Base-by-base conservation (phyloP, 2,113 vertebrate species). In the Alexandromys fortis region DNA sequence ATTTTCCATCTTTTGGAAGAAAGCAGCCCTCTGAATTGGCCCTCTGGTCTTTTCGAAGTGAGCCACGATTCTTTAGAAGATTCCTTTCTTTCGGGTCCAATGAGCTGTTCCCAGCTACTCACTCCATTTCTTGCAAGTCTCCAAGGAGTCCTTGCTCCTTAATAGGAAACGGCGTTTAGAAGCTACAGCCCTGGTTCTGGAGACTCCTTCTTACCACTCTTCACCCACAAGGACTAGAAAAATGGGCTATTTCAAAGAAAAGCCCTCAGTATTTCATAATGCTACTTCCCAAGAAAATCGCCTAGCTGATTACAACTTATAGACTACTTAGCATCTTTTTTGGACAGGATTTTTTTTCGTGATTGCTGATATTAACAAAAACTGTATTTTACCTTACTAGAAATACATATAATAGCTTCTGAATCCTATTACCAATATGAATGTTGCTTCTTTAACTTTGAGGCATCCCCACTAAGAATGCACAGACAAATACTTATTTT, bases 261-360 rank as follows among this genome's bases (percentile, higher is more conserved):
- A 89, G 68, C 55, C 2, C 52, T 77, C 58, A 38, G 35, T 19
- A 94, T 52, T 81, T 86, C 72, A 89, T 70, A 77, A 52, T 67
- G 10, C 68, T 70, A 67, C 76, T 96, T 93, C 45, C 85, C 73
- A 83, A 61, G 90, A 42, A 92, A 72, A 77, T 73, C 85, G 19
- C 88, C 75, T 61, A 81, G 73, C 76, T 93, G 67, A 52, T 82
- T 86, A 70, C 2, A 95, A 94, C 67, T 90, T 90, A 86, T 47
- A 68, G 77, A 42, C 92, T 90, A 94, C 28, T 89, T 93, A 92
- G 78, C 85, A 93, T 82, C 35, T 47, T 67, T 93, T 94, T 94
- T 94, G 86, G 21, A 86, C 70, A 81, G 87, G 70, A 38, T 81
- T 33, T 92, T 42, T 58, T 81, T 93, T 35, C 14, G 86, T 94